Evolutionary conservation across 2,113 vertebrate species (phyloP).

Genomic region (Toxotes chatareus): DNA sequence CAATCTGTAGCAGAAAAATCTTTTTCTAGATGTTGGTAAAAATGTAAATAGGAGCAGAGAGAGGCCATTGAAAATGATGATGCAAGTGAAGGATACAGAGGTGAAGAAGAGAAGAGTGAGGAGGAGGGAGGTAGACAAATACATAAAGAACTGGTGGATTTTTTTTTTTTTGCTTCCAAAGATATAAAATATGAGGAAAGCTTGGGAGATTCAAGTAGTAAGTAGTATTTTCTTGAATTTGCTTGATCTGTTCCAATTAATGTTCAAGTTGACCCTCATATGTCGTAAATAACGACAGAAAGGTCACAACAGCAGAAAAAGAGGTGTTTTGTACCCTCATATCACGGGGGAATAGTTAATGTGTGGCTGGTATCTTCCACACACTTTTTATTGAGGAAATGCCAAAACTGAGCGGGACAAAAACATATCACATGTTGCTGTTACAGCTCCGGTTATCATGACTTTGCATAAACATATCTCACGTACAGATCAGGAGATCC

Average conservation of each 20-base stretch:
- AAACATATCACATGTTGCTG: too few relatives aligned
- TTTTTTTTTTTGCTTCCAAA: not conserved
- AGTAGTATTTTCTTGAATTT: not conserved
- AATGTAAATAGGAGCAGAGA: conserved; percentile 9
- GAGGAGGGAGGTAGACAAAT: conserved; percentile 14
- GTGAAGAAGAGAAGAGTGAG: conserved; percentile 23
- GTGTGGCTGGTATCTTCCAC: too few relatives aligned
- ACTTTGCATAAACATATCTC: too few relatives aligned
- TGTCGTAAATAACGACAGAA: not conserved
- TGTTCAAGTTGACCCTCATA: not conserved
- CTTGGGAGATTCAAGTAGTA: not conserved
- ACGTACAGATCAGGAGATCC: too few relatives aligned
- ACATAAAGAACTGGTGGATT: not conserved
- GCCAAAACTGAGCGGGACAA: too few relatives aligned
- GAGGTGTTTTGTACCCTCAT: too few relatives aligned
- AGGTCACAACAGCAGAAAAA: not conserved
- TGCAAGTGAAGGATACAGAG: conserved; percentile 27
- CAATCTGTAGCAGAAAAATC: not conserved
- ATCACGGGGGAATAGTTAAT: too few relatives aligned
- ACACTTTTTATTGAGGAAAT: too few relatives aligned
- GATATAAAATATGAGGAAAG: not conserved
- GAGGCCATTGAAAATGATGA: conserved; percentile 16
- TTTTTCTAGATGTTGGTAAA: conserved; percentile 41
- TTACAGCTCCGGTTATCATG: too few relatives aligned
- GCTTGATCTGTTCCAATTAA: not conserved